A percentile compares a stretch with the other conserved stretches of the same genome.
phyloP scores from a whole-genome alignment of 2,113 vertebrate species.

The Neogobius melanostomus region DNA sequence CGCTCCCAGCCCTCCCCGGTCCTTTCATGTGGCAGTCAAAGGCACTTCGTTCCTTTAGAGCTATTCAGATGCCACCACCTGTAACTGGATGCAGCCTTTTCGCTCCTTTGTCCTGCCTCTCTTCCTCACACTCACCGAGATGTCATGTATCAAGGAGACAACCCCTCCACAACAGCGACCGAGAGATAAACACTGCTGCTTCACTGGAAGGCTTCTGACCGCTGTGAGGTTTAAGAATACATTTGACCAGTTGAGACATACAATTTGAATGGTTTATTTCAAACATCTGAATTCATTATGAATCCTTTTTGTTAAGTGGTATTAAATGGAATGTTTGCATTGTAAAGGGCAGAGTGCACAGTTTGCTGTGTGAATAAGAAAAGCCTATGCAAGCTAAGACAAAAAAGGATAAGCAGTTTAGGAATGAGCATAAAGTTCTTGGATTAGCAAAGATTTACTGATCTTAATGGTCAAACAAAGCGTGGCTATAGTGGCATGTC shows the following conservation, averaged over 20 bases:
- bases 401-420: no score
- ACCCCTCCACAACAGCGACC: not conserved
- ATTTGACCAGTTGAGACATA: not conserved
- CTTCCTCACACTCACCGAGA: not conserved
- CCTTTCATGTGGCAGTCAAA: slow-evolving; percentile 77
- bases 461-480: no score
- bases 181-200: not conserved
- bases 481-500: no score
- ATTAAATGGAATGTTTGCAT: no score
- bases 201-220: not conserved
- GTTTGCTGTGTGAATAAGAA: no score
- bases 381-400: no score
- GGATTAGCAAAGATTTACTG: no score
- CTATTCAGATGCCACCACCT: slow-evolving; percentile 79
- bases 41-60: slow-evolving; percentile 70
- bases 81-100: slow-evolving; percentile 77
- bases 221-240: not conserved
- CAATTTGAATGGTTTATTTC: no score
- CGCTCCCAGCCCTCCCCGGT: slow-evolving; percentile 52
- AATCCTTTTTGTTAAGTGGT: no score
- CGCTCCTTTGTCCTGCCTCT: slow-evolving; percentile 42
- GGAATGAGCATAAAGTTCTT: no score
- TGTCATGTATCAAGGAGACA: slow-evolving; percentile 9
- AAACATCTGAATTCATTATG: no score
- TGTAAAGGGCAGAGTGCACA: no score